phyloP scores from a whole-genome alignment of 2,113 vertebrate genomes.

The Microcebus murinus region DNA sequence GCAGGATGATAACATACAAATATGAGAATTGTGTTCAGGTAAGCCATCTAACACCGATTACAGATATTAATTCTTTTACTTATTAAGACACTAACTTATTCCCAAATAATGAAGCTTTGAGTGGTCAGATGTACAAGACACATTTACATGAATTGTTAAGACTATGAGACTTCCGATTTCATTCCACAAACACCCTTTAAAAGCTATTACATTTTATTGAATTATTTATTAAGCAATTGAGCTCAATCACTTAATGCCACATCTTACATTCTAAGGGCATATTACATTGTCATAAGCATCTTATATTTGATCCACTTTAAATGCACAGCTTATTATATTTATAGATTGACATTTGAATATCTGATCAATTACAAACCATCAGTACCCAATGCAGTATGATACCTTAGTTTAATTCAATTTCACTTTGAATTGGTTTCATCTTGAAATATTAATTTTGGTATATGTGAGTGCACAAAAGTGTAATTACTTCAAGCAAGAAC shows the following conservation, averaged over 20 bases:
- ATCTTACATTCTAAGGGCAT: constrained; percentile 16
- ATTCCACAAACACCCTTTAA: neutral
- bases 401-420: constrained; percentile 66
- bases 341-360: constrained; percentile 63
- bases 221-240: constrained; percentile 40
- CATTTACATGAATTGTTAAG: neutral
- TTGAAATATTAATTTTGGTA: constrained; percentile 73
- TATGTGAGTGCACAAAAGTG: constrained; percentile 64
- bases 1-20: neutral
- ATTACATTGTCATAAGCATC: neutral
- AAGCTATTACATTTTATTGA: neutral
- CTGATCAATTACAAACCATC: constrained; percentile 54
- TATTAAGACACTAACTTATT: neutral
- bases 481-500: constrained; percentile 58
- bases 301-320: neutral
- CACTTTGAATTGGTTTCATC: constrained; percentile 44
- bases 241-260: neutral
- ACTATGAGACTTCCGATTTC: neutral
- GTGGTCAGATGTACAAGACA: neutral
- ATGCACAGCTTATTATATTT: constrained; percentile 38
- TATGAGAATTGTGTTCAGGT: neutral
- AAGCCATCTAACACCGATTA: neutral
- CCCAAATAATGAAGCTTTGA: neutral
- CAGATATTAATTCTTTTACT: constrained; percentile 11
- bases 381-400: neutral